Evolutionary conservation across 2,113 vertebrate species (phyloP), one percentile per base, ranked within the genome.

Genomic region (Neomonachus schauinslandi): DNA sequence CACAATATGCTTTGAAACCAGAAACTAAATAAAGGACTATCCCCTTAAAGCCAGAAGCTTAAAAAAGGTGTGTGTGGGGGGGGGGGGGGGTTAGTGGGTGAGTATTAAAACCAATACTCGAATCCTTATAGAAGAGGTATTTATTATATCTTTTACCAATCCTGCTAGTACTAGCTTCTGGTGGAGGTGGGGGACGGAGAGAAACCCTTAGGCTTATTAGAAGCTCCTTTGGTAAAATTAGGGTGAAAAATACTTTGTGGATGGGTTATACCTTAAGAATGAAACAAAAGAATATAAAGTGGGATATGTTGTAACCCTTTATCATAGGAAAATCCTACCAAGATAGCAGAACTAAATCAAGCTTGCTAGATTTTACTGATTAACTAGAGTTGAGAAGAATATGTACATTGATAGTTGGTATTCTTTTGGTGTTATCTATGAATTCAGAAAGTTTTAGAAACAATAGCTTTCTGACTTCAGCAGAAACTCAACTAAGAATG

Each of bases 171-270:
- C 3, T 76, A 61, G 8, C 5, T 28, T 77, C 21, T 12, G 31
- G 39, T 22, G 7, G 42, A 14, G 3, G 13, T 14, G 1, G 19
- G 3, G 24, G 7, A 14, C 3, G 1, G 14, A 31, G 19, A 77
- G 42, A 15, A 49, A 51, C 16, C 15, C 5, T 57, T 42, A 91
- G 42, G 33, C 16, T 57, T 85, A 36, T 12, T 91, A 79, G 51
- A 77, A 97, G 53, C 36, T 1, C 19, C 3, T 15, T 76, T 59
- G 59, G n/a, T 57, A 94, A 93, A 93, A 81, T 74, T 57, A 82
- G 74, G 39, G 53, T 12, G 51, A 42, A 85, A 46, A 15, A 4
- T 22, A 81, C 28, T 77, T 85, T 82, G 8, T 51, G 14, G 22
- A 21, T 83, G 69, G 3, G 1, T 77, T 84, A n/a, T 71, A 88